Conservation (phyloP, 23 tunicate species). For the Phallusia fumigata region DNA sequence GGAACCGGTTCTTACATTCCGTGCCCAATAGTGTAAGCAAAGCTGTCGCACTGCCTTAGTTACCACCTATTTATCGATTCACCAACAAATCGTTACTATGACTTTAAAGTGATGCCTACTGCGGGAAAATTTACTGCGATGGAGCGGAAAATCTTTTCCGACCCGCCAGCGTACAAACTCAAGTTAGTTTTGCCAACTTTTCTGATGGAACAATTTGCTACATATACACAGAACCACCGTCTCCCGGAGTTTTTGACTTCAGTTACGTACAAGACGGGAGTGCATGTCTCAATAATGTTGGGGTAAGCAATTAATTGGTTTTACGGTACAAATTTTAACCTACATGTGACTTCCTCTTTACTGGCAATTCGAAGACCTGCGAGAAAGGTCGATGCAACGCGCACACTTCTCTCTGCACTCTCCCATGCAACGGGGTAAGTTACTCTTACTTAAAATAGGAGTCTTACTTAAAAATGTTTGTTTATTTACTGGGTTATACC, state of each 20-base stretch:
- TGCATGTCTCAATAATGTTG: background rate
- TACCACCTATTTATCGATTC: background rate
- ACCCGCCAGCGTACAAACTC: background rate
- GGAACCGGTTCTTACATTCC: background rate
- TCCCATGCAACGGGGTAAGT: constrained; percentile 6
- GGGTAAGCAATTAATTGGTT: too few relatives aligned
- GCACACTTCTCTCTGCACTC: background rate
- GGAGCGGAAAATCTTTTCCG: background rate
- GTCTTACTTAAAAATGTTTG: too few relatives aligned
- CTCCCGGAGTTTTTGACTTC: background rate
- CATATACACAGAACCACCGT: background rate
- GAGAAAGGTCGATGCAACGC: too few relatives aligned
- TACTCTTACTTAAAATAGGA: too few relatives aligned
- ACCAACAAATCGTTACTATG: background rate
- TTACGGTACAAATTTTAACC: too few relatives aligned
- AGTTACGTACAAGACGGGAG: background rate
- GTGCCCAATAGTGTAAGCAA: background rate
- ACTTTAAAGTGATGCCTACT: background rate
- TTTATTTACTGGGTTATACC: background rate
- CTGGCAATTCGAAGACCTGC: too few relatives aligned
- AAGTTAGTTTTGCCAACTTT: background rate
- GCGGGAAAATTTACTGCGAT: background rate
- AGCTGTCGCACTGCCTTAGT: background rate
- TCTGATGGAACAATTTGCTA: background rate
- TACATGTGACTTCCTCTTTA: too few relatives aligned